Evolutionary conservation across 1,140 invertebrate species (phyloP).

Genomic region (Calycopis cecrops): DNA sequence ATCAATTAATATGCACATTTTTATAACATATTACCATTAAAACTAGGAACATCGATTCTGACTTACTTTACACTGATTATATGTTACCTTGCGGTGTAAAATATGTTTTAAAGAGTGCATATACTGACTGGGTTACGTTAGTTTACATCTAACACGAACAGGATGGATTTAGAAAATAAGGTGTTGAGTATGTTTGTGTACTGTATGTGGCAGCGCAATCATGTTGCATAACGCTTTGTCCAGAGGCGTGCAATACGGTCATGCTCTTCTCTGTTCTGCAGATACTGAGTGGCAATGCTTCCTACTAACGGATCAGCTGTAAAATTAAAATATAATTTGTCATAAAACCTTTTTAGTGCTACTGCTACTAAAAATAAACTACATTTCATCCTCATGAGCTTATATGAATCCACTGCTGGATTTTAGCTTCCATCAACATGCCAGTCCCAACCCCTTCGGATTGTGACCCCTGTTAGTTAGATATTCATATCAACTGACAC

Average conservation of each 20-base stretch:
- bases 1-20: constrained; percentile 30
- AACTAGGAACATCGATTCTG: constrained; percentile 2
- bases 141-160: constrained; percentile 55
- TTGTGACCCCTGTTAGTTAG: too few relatives aligned
- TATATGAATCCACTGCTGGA: too few relatives aligned
- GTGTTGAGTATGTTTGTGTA: constrained; percentile 57
- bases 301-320: constrained; percentile 96
- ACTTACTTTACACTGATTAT: constrained; percentile 16
- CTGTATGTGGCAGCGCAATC: constrained; percentile 70
- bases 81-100: constrained; percentile 20
- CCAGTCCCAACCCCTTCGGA: too few relatives aligned
- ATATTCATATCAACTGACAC: too few relatives aligned
- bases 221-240: constrained; percentile 98
- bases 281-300: constrained; percentile 98
- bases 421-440: too few relatives aligned
- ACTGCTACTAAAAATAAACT: too few relatives aligned
- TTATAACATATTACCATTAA: constrained; percentile 29
- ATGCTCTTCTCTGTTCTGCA: constrained; percentile 97
- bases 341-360: too few relatives aligned
- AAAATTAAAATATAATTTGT: constrained; percentile 35
- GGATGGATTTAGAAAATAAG: constrained; percentile 63
- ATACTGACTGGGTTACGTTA: constrained; percentile 42
- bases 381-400: too few relatives aligned
- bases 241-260: constrained; percentile 97
- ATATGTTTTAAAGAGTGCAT: constrained; percentile 32